Conservation (phyloP, 2,797 vertebrate genomes). For the Enteromius radiatus region DNA sequence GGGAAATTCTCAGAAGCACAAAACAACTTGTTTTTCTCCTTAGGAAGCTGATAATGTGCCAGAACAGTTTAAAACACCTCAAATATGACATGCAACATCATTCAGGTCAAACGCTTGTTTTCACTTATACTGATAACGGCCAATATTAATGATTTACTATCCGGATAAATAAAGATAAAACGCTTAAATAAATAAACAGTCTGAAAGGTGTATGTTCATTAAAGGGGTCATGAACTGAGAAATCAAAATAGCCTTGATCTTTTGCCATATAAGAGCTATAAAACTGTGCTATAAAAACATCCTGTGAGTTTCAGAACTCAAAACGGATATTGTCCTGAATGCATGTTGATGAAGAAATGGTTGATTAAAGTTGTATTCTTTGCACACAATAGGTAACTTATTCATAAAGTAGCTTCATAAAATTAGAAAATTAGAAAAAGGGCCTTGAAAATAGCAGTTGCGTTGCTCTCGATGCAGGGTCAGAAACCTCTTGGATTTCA, state of each 20-base stretch:
- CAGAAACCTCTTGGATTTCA: too few relatives aligned
- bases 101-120: neutral
- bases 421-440: neutral
- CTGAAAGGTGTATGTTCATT: neutral
- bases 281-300: neutral
- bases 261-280: neutral
- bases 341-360: neutral
- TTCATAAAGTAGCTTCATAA: neutral
- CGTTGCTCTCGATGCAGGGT: too few relatives aligned
- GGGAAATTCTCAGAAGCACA: neutral
- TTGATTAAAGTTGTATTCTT: neutral
- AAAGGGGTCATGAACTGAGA: neutral
- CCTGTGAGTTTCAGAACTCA: neutral
- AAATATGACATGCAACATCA: neutral
- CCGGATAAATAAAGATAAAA: neutral
- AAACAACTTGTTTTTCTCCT: constrained; percentile 15
- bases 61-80: neutral
- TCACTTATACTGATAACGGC: neutral
- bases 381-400: neutral
- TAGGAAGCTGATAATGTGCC: neutral
- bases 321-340: neutral
- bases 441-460: too few relatives aligned
- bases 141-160: neutral
- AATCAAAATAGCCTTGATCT: too few relatives aligned
- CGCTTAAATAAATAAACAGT: neutral